Percentiles rank a stretch among this genome's conserved stretches.
These are phyloP conservation scores for Mus spretus DNA, from an alignment of 2,797 vertebrate species.

Conservation along the genomic window DNA sequence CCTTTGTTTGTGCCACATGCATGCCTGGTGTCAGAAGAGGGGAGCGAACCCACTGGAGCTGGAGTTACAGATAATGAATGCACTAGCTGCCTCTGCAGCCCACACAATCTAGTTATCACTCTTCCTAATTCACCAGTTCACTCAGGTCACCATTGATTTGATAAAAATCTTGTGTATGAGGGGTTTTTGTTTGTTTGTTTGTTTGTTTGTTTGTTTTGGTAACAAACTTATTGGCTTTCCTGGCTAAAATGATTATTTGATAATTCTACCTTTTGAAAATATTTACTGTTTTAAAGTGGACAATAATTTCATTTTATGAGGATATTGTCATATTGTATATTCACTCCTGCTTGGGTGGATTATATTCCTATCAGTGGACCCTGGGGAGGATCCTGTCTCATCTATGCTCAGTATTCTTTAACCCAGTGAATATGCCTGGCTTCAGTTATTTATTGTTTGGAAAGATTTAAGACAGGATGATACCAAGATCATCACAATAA, in stretches of 20 bases:
- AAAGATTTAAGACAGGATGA: conserved; percentile 42
- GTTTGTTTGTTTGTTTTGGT: neutral
- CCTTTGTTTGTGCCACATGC: neutral
- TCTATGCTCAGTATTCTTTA: neutral
- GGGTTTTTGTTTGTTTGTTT: too few species aligned
- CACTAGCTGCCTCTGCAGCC: too few species aligned
- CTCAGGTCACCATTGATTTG: conserved; percentile 20
- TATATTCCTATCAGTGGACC: neutral
- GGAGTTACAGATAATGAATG: neutral
- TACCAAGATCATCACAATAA: conserved; percentile 37
- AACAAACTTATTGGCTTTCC: conserved; percentile 30
- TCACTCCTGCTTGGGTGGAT: neutral
- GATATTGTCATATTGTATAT: neutral
- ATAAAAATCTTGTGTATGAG: neutral
- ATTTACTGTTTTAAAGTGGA: conserved; percentile 37
- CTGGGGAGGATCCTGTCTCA: neutral
- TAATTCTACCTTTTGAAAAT: conserved; percentile 13
- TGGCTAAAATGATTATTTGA: conserved; percentile 27
- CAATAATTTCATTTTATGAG: neutral
- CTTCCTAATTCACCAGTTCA: conserved; percentile 57
- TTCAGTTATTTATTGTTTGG: conserved; percentile 24
- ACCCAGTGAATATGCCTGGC: neutral
- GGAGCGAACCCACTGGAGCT: neutral
- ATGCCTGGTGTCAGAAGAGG: neutral
- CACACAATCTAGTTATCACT: neutral